Evolutionary conservation across 2,113 vertebrate species (phyloP).

Genomic region (Castor canadensis): DNA sequence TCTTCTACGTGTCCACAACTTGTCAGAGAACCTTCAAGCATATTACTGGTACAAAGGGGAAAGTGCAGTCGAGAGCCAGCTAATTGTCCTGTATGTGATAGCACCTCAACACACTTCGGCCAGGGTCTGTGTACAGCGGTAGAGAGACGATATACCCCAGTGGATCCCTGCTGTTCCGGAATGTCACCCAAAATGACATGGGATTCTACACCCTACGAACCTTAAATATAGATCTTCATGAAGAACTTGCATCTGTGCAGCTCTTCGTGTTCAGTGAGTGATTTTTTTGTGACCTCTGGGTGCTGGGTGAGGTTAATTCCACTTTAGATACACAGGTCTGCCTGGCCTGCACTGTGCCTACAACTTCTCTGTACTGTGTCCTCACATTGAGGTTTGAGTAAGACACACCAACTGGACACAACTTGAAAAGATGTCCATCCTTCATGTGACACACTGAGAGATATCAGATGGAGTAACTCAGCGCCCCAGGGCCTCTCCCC

Average conservation of each 20-base stretch:
- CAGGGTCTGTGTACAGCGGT: accelerated
- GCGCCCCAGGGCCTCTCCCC: neutral
- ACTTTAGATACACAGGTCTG: too few species aligned
- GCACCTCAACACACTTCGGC: accelerated
- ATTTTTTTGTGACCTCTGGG: neutral
- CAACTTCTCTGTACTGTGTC: accelerated
- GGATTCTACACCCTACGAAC: neutral
- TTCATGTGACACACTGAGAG: neutral
- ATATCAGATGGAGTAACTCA: neutral
- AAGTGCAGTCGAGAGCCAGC: accelerated
- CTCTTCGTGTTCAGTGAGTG: neutral
- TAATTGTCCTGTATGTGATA: accelerated
- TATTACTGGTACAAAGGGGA: neutral
- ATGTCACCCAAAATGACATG: neutral
- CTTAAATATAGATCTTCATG: accelerated
- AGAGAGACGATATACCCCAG: neutral
- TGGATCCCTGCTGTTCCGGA: slow-evolving; percentile 26
- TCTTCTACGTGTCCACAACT: neutral
- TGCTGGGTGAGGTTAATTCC: neutral
- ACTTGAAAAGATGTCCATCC: neutral
- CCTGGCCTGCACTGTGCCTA: too few species aligned
- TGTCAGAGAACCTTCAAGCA: accelerated
- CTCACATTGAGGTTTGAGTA: neutral
- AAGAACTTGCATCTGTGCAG: accelerated
- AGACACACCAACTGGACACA: neutral